Evolutionary conservation across 2,113 vertebrate species (phyloP), one percentile per base, ranked within the genome.

Genomic region (Lutjanus erythropterus): DNA sequence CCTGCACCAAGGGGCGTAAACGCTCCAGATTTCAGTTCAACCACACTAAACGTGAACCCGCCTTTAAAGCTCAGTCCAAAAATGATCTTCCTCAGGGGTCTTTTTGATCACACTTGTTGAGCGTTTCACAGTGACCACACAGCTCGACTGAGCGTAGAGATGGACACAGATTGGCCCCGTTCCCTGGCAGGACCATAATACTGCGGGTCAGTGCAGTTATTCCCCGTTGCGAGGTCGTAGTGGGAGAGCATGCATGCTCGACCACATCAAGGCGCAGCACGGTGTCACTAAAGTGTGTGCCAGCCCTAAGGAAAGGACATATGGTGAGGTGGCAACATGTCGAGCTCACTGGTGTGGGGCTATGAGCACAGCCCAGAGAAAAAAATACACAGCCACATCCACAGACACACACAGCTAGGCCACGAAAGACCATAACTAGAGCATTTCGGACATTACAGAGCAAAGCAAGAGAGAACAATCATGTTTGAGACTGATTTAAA

Each of bases 141-240:
- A 68, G 61, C 44, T 82, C 21, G 3, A 25, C 49, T 58, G 60
- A 61, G 39, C 25, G 0, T 62, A 44, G 19, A 62, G n/a, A 73
- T 46, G 47, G 37, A 55, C 71, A 75, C 31, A 59, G 35, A 59
- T 19, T 64, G 58, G 47, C 52, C 21, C 41, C 21, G 25, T 75
- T 75, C 52, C 56, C 46, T 46, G 39, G 42, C 29, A 81, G 52
- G 31, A 39, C 42, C 61, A 23, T 49, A 29, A 70, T 15, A 60
- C 19, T 73, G 52, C 1, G 42, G 69, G 70, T 71, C 81, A 85
- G 27, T 58, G 41, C 78, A 65, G 61, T 74, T 41, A 74, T 53
- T 23, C 23, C 71, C 75, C 39, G 39, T 53, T 77, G 71, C 68
- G 67, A 74, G 23, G 16, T 25, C 11, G 6, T 74, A 77, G 58